Evolutionary conservation across 2,888 invertebrate genomes (phyloP), one percentile per base, ranked within the genome.

Genomic region (Alloplasta piceator): DNA sequence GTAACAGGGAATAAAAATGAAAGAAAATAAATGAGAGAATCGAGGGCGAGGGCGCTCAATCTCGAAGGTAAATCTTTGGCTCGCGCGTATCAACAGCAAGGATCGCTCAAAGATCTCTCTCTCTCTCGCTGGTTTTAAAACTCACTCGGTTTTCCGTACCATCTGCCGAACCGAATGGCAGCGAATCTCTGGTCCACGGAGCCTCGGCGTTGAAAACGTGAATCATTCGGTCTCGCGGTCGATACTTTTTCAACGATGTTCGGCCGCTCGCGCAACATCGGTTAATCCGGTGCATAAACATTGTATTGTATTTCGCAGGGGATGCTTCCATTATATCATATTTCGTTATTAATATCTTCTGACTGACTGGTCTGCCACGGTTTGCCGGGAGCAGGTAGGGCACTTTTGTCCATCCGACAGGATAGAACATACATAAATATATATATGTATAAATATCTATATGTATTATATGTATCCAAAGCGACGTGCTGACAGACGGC

Each of bases 271-370:
- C 80, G 83, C 84, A 87, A 86, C 88, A 87, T 89, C 90, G 89
- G 87, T 89, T 91, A 89, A 91, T 91, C 91, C 91, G 80, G 86
- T 87, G 89, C 90, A 90, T 91, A 92, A 92, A 92, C 91, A 92
- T 89, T 89, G 89, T 89, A 92, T 92, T 91, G 91, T 92, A 86
- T 90, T 89, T 88, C 89, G 88, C 86, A 86, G 82, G 87, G 89
- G 91, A 90, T 90, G 90, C 90, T 89, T 86, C 91, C 87, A 91
- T 91, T 91, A 91, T 91, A 91, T 91, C 90, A 91, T 91, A 91
- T 92, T 91, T 92, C 90, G 91, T 92, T 91, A 92, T 92, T 92
- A 92, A 92, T 92, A 92, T 92, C 91, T 92, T 92, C 90, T 87
- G 92, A 92, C 91, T 92, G 91, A 88, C 84, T 92, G 91, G 85